These are phyloP conservation scores for Maylandia zebra DNA, from an alignment of 2,113 vertebrate genomes.

Conservation along the genomic window DNA sequence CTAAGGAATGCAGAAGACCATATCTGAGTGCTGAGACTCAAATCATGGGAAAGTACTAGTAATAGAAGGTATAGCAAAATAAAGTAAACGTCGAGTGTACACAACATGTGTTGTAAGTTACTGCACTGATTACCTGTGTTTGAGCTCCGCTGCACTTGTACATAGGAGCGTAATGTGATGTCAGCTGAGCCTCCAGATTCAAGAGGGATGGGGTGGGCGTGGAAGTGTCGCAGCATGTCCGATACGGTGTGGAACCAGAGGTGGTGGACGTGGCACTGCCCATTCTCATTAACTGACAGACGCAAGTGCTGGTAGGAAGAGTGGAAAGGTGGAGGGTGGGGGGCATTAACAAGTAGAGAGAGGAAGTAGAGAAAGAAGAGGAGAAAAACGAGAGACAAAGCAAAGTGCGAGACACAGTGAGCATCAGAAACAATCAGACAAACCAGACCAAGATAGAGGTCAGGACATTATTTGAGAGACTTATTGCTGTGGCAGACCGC, in stretches of 20 bases:
- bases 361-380: background rate
- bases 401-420: background rate
- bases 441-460: background rate
- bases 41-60: background rate
- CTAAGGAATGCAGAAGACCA: background rate
- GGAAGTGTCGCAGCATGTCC: conserved; percentile 97
- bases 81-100: background rate
- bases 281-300: conserved; percentile 89
- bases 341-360: background rate
- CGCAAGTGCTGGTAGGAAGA: conserved; percentile 81
- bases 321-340: background rate
- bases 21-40: background rate
- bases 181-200: conserved; percentile 92
- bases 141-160: conserved; percentile 76
- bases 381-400: background rate
- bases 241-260: conserved; percentile 97
- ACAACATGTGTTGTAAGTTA: background rate
- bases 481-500: conserved; percentile 15
- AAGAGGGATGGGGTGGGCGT: conserved; percentile 91
- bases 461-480: conserved; percentile 25
- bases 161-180: conserved; percentile 92
- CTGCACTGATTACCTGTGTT: conserved; percentile 65
- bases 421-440: background rate
- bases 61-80: background rate
- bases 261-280: conserved; percentile 96